A percentile compares a stretch with the other conserved stretches of the same genome.
Evolutionary conservation across 2,797 vertebrate genomes (phyloP).

Genomic region (Takifugu rubripes): DNA sequence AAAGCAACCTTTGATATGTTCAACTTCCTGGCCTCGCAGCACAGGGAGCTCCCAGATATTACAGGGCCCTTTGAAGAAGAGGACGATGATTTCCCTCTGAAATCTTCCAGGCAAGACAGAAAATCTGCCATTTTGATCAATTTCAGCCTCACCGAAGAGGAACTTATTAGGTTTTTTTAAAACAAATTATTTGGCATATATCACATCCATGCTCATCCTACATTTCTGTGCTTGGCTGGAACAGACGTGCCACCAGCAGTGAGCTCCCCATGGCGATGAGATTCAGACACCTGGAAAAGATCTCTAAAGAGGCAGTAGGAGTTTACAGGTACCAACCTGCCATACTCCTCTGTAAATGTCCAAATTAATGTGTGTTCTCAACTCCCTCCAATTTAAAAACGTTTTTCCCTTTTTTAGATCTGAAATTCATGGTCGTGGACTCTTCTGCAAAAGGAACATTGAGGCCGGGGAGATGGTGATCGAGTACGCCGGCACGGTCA

Average conservation of each 20-base stretch:
- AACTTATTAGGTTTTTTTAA: background rate
- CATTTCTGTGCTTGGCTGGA: constrained; percentile 1
- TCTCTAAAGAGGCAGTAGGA: constrained; percentile 92
- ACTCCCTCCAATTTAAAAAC: no score
- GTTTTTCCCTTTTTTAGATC: constrained; percentile 69
- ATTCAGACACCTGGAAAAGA: constrained; percentile 89
- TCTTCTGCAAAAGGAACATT: constrained; percentile 93
- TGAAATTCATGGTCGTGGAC: constrained; percentile 86
- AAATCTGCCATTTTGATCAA: background rate
- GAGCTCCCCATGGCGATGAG: constrained; percentile 96
- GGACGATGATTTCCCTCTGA: constrained; percentile 89
- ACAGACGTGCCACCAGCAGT: constrained; percentile 86
- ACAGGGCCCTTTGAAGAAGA: constrained; percentile 83
- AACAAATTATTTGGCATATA: background rate
- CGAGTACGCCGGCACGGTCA: constrained; percentile 90
- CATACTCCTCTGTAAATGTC: no score
- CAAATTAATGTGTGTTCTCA: no score
- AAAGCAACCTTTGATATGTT: constrained; percentile 95
- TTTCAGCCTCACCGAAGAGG: background rate
- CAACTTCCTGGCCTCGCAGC: constrained; percentile 92
- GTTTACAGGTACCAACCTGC: constrained; percentile 82
- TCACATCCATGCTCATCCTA: background rate
- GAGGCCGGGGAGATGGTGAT: constrained; percentile 95
- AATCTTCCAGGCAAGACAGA: constrained; percentile 81
- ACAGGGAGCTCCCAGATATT: constrained; percentile 82